Evolutionary conservation across 2,888 invertebrate species (phyloP).

Genomic region (Plemyria rubiginata): DNA sequence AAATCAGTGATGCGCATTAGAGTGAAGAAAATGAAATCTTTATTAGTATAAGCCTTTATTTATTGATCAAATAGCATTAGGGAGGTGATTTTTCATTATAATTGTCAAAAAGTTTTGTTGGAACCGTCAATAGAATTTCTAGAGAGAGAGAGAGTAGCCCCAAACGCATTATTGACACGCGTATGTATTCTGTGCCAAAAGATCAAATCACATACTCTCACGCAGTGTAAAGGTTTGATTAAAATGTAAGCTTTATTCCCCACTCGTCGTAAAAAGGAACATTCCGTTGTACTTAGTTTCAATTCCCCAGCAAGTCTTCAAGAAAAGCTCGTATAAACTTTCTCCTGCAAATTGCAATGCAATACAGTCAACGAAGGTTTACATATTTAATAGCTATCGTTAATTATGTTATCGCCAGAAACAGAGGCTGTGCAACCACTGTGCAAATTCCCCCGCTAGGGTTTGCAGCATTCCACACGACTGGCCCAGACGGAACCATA

Average conservation of each 20-base stretch:
- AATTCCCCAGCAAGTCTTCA: neutral
- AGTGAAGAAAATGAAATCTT: slow-evolving; percentile 61
- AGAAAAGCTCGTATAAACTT: slow-evolving; percentile 9
- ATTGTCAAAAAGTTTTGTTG: slow-evolving; percentile 45
- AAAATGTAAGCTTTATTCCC: neutral
- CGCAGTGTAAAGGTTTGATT: neutral
- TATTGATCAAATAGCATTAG: slow-evolving; percentile 59
- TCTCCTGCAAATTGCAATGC: neutral
- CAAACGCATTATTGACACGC: neutral
- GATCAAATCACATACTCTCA: slow-evolving; percentile 8
- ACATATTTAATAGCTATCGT: slow-evolving; percentile 38
- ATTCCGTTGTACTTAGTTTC: neutral
- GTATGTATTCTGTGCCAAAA: neutral
- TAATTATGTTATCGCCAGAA: slow-evolving; percentile 55
- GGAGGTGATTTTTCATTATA: slow-evolving; percentile 52
- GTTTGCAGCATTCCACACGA: slow-evolving; percentile 66
- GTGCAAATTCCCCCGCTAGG: slow-evolving; percentile 60
- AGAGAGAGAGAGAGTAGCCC: slow-evolving; percentile 23
- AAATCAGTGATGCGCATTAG: slow-evolving; percentile 60
- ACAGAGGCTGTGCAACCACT: slow-evolving; percentile 47
- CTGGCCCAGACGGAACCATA: slow-evolving; percentile 74
- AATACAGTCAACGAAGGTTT: slow-evolving; percentile 3
- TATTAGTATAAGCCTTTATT: slow-evolving; percentile 66
- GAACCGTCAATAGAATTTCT: slow-evolving; percentile 33
- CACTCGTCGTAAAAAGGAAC: neutral